Conservation (phyloP, 1,140 invertebrate species). For the Drosophila sulfurigaster region DNA sequence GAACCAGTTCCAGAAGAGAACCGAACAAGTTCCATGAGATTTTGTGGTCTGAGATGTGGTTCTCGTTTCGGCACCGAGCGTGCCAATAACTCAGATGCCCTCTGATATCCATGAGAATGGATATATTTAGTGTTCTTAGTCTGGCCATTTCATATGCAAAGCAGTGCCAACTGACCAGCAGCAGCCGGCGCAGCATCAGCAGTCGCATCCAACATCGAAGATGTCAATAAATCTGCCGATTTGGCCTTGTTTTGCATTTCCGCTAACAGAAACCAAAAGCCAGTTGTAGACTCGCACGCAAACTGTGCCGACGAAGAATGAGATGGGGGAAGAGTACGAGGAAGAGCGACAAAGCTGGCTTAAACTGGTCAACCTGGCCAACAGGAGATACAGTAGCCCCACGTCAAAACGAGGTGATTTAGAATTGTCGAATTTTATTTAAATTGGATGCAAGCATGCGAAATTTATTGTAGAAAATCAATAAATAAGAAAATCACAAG, state of each 20-base stretch:
- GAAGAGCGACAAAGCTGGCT: constrained; percentile 11
- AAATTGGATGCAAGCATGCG: constrained; percentile 85
- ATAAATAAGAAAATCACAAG: constrained; percentile 84
- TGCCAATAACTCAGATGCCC: constrained; percentile 74
- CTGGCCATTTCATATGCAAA: constrained; percentile 78
- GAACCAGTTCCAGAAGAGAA: constrained; percentile 32
- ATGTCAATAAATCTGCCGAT: constrained; percentile 82
- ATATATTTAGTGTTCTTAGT: constrained; percentile 41
- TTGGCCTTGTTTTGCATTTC: constrained; percentile 83
- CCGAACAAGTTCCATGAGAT: constrained; percentile 27
- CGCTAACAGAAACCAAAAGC: constrained; percentile 68
- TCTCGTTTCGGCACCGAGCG: constrained; percentile 40
- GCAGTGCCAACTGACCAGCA: constrained; percentile 46
- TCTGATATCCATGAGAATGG: constrained; percentile 52
- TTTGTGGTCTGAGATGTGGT: constrained; percentile 12
- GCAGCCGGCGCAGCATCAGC: constrained; percentile 1
- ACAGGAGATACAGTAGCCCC: constrained; percentile 74
- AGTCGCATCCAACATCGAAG: constrained; percentile 60
- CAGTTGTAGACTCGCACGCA: constrained; percentile 56
- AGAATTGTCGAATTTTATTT: constrained; percentile 85
- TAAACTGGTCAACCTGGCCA: constrained; percentile 26
- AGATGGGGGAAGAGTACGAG: constrained; percentile 18
- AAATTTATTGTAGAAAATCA: constrained; percentile 85
- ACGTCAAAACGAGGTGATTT: constrained; percentile 85
- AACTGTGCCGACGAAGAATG: constrained; percentile 11